Percentiles rank a stretch among this genome's conserved stretches.
Conservation (phyloP, 2,888 invertebrate genomes). For the Clunio marinus region DNA sequence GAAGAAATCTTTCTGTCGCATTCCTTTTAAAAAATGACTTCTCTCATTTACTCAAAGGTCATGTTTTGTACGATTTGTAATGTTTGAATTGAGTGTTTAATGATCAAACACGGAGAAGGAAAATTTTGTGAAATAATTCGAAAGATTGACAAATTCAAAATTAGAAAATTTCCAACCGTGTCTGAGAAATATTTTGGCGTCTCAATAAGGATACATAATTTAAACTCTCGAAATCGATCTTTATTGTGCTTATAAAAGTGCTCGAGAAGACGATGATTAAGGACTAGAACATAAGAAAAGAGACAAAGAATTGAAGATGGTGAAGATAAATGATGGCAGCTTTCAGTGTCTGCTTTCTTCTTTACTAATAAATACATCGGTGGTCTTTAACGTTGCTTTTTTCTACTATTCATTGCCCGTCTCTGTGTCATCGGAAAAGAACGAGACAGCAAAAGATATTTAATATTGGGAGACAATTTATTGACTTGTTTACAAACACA, state of each 20-base stretch:
- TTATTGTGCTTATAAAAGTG: no score
- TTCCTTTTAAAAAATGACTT: not conserved
- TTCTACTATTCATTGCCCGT: not conserved
- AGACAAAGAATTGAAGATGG: no score
- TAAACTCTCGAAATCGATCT: not conserved
- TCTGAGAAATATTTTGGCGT: not conserved
- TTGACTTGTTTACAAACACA: slow-evolving; percentile 38
- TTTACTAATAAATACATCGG: slow-evolving; percentile 20
- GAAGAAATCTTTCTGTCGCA: slow-evolving; percentile 8
- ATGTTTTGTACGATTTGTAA: not conserved
- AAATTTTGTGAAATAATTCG: no score
- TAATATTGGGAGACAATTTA: slow-evolving; percentile 38
- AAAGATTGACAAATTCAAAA: no score
- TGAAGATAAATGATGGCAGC: not conserved
- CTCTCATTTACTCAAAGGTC: not conserved
- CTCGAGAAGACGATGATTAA: no score
- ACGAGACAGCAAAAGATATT: not conserved
- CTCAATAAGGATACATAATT: not conserved
- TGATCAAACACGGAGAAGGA: no score
- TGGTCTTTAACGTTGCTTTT: not conserved
- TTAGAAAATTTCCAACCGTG: no score
- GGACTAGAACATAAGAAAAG: no score
- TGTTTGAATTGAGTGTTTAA: no score
- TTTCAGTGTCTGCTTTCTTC: not conserved
- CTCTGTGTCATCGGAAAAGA: no score